Evolutionary conservation across 2,888 invertebrate species (phyloP).

Genomic region (Scaptomyza polygonia): DNA sequence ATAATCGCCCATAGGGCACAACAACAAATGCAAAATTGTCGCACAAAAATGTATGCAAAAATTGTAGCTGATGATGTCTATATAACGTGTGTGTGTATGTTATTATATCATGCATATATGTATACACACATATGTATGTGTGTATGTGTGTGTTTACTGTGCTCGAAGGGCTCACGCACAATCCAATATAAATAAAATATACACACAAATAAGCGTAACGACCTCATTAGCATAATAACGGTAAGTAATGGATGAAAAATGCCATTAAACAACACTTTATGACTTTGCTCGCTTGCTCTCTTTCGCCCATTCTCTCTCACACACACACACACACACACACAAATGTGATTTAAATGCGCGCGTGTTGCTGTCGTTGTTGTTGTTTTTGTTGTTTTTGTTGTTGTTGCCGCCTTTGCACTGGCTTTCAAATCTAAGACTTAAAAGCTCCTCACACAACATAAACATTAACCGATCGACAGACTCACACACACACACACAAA

Average conservation of each 20-base stretch:
- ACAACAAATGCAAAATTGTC: conserved; percentile 15
- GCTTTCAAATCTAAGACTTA: conserved; percentile 64
- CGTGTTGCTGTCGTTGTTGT: conserved; percentile 39
- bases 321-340: conserved; percentile 31
- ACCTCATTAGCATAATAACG: conserved; percentile 84
- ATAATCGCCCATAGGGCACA: conserved; percentile 43
- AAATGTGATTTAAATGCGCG: conserved; percentile 60
- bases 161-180: conserved; percentile 47
- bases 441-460: conserved; percentile 58
- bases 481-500: conserved; percentile 34
- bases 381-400: conserved; percentile 31
- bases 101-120: conserved; percentile 10
- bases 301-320: conserved; percentile 20
- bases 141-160: conserved; percentile 16
- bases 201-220: conserved; percentile 81
- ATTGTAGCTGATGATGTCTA: conserved; percentile 52
- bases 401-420: conserved; percentile 53
- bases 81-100: conserved; percentile 12
- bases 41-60: conserved; percentile 49
- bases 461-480: conserved; percentile 61
- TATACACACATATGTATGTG: conserved; percentile 16
- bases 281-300: conserved; percentile 68
- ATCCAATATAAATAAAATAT: conserved; percentile 76
- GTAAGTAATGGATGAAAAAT: conserved; percentile 82
- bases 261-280: conserved; percentile 84